Evolutionary conservation across 2,113 vertebrate genomes (phyloP).

Genomic region (Stictonetta naevosa): DNA sequence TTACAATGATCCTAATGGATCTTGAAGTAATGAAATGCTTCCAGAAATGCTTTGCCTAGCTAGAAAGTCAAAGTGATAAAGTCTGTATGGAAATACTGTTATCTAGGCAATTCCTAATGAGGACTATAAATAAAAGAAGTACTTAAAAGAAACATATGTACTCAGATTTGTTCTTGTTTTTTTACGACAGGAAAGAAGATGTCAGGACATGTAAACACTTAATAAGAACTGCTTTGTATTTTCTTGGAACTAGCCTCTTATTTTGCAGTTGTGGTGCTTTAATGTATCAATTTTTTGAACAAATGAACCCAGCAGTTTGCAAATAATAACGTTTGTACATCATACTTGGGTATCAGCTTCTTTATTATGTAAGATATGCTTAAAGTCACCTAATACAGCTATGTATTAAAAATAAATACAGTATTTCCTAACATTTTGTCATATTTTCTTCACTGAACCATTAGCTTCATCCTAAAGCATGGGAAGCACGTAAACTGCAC

Average conservation of each 20-base stretch:
- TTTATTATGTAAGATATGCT: not conserved
- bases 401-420: not conserved
- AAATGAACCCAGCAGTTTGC: not conserved
- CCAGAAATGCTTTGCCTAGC: conserved; percentile 1
- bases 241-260: not conserved
- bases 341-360: not conserved
- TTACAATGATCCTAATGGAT: not conserved
- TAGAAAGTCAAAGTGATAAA: conserved; percentile 1
- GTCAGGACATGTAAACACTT: not conserved
- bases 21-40: conserved; percentile 38
- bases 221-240: not conserved
- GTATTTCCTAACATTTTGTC: not conserved
- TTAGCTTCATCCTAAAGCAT: not conserved
- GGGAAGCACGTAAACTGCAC: not conserved
- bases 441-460: not conserved
- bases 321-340: not conserved
- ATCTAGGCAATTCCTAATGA: not conserved
- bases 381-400: not conserved
- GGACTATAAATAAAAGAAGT: not conserved
- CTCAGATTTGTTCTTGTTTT: not conserved
- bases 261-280: not conserved
- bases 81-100: not conserved
- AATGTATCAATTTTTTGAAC: not conserved
- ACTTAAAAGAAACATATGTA: not conserved
- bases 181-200: not conserved